Percentiles rank a stretch among this genome's conserved stretches.
phyloP scores from a whole-genome alignment of 1,140 invertebrate genomes.

The Ctenoplectra terminalis region DNA sequence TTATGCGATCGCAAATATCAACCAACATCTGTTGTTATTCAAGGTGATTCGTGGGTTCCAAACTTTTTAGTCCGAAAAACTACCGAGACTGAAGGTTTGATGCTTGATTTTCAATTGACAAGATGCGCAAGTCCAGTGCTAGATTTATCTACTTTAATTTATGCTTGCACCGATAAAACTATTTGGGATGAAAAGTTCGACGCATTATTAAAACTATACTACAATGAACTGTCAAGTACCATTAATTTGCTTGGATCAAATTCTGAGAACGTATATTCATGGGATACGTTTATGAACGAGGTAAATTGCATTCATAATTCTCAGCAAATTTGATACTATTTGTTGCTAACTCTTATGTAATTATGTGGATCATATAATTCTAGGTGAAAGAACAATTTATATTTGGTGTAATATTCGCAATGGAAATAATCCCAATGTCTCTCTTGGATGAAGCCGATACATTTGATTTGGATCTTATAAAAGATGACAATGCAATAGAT shows the following conservation, averaged over 20 bases:
- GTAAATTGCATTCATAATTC: conserved; percentile 58
- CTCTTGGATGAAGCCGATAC: conserved; percentile 84
- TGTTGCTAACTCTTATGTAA: not conserved
- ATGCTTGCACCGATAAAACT: conserved; percentile 85
- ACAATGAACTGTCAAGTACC: conserved; percentile 83
- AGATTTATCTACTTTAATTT: conserved; percentile 86
- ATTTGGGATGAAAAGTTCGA: conserved; percentile 85
- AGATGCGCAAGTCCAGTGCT: conserved; percentile 85
- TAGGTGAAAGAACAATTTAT: conserved; percentile 85
- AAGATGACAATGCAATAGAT: conserved; percentile 74
- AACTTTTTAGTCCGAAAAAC: conserved; percentile 87
- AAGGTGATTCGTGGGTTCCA: conserved; percentile 89
- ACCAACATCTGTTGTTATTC: conserved; percentile 84
- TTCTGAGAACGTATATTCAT: conserved; percentile 84
- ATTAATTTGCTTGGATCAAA: conserved; percentile 85
- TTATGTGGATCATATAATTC: conserved; percentile 35
- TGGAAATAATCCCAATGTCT: conserved; percentile 86
- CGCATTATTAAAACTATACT: conserved; percentile 84
- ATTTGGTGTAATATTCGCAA: conserved; percentile 85
- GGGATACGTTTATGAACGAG: conserved; percentile 78
- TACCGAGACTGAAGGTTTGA: conserved; percentile 80
- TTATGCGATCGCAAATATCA: conserved; percentile 65
- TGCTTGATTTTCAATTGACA: conserved; percentile 89
- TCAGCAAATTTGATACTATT: not conserved
- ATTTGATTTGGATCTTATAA: conserved; percentile 85